phyloP scores from a whole-genome alignment of 2,113 vertebrate species.

The Pontoporia blainvillei region DNA sequence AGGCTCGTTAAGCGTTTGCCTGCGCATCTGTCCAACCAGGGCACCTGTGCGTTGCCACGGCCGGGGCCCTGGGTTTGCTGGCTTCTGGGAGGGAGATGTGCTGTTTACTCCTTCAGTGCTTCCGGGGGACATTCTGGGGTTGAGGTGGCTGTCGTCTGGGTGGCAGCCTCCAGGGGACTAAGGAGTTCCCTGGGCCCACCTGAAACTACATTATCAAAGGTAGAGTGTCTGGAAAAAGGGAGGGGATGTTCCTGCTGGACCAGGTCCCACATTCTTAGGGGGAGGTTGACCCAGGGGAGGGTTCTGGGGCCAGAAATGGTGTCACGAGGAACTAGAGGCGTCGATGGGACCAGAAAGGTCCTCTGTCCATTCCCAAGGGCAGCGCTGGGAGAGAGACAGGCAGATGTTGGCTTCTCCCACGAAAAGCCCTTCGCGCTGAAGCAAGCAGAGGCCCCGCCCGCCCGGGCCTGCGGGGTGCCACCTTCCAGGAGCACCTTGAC shows the following conservation, averaged over 20 bases:
- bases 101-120: background rate
- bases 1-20: background rate
- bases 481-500: background rate
- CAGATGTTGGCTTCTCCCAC: background rate
- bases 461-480: background rate
- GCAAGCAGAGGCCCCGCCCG: background rate
- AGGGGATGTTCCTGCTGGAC: background rate
- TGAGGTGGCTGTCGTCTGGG: background rate
- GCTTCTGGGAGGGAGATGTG: background rate
- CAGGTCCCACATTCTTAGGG: background rate
- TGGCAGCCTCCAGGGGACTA: background rate
- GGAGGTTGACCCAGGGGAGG: background rate
- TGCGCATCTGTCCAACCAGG: fast-evolving
- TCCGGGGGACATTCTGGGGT: background rate
- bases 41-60: background rate
- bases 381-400: background rate
- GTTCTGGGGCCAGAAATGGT: background rate
- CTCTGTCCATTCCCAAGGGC: background rate
- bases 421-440: background rate
- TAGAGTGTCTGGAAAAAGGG: background rate
- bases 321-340: background rate
- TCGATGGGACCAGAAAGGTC: background rate
- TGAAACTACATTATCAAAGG: background rate
- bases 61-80: background rate
- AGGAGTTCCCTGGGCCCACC: background rate